phyloP scores from a whole-genome alignment of 2,888 invertebrate genomes.

The Tillus elongatus region DNA sequence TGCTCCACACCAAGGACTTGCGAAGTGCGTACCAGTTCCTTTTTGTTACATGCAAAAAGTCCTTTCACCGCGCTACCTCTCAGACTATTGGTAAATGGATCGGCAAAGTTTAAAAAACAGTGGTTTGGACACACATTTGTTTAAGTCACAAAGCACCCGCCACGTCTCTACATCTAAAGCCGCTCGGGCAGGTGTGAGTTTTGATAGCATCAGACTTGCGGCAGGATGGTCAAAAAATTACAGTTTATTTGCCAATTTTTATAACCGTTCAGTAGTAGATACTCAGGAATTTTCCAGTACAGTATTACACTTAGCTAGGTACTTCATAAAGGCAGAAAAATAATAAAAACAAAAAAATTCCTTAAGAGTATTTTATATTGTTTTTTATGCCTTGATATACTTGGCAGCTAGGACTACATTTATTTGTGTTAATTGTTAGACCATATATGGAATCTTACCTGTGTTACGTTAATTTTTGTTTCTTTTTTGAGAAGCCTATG shows the following conservation, averaged over 20 bases:
- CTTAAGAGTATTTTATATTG: too few relatives aligned
- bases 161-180: constrained; percentile 26
- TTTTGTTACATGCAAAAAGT: constrained; percentile 14
- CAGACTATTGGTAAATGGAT: constrained; percentile 17
- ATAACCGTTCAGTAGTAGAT: constrained; percentile 17
- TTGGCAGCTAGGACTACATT: too few relatives aligned
- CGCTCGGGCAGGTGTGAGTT: constrained; percentile 18
- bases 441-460: too few relatives aligned
- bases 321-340: too few relatives aligned
- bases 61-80: constrained; percentile 11
- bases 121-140: constrained; percentile 21
- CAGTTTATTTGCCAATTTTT: constrained; percentile 21
- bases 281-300: background rate
- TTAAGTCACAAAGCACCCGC: constrained; percentile 23
- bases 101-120: constrained; percentile 17
- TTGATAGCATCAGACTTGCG: constrained; percentile 21
- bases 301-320: too few relatives aligned
- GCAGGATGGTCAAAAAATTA: constrained; percentile 25
- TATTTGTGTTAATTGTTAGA: too few relatives aligned
- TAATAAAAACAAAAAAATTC: too few relatives aligned
- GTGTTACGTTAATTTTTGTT: too few relatives aligned
- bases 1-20: constrained; percentile 12
- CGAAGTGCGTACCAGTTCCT: background rate
- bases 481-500: too few relatives aligned
- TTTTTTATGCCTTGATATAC: too few relatives aligned